Percentiles rank a stretch among this genome's conserved stretches.
Conservation (phyloP, 1,140 invertebrate genomes). For the Ceratina japonica region DNA sequence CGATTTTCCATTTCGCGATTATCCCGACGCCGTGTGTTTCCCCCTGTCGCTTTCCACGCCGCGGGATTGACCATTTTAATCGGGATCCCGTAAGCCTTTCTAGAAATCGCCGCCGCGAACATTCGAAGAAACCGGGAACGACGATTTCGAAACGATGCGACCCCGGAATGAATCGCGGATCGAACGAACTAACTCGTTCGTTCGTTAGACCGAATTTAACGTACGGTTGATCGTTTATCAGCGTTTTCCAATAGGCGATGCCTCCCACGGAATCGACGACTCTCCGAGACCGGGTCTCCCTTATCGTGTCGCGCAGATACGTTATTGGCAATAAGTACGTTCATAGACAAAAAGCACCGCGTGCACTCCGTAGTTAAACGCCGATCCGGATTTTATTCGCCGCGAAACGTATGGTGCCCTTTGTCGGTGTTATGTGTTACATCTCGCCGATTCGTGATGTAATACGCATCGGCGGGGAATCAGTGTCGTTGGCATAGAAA, state of each 20-base stretch:
- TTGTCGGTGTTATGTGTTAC: constrained; percentile 8
- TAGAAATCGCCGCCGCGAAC: neutral
- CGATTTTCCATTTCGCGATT: constrained; percentile 30
- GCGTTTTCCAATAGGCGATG: constrained; percentile 26
- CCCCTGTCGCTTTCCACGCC: constrained; percentile 11
- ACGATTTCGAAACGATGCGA: too few relatives aligned
- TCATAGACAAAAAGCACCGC: constrained; percentile 29
- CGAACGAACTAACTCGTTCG: neutral
- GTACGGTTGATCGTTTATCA: constrained; percentile 27
- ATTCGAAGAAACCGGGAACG: constrained; percentile 19
- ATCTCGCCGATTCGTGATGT: constrained; percentile 30
- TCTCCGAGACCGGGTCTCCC: neutral
- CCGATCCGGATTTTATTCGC: constrained; percentile 9
- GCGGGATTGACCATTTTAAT: constrained; percentile 1
- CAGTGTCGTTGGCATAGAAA: constrained; percentile 50
- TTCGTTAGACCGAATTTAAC: constrained; percentile 26
- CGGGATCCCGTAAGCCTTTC: neutral
- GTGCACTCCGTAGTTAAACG: neutral
- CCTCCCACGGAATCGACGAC: constrained; percentile 2
- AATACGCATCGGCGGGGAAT: constrained; percentile 22
- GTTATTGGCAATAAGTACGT: constrained; percentile 11
- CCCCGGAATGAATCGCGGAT: constrained; percentile 11
- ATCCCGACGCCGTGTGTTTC: constrained; percentile 23
- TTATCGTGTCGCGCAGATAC: constrained; percentile 23
- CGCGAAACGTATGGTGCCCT: constrained; percentile 12